Conservation (phyloP, 1,140 invertebrate genomes). For the Drosophila oshimai region DNA sequence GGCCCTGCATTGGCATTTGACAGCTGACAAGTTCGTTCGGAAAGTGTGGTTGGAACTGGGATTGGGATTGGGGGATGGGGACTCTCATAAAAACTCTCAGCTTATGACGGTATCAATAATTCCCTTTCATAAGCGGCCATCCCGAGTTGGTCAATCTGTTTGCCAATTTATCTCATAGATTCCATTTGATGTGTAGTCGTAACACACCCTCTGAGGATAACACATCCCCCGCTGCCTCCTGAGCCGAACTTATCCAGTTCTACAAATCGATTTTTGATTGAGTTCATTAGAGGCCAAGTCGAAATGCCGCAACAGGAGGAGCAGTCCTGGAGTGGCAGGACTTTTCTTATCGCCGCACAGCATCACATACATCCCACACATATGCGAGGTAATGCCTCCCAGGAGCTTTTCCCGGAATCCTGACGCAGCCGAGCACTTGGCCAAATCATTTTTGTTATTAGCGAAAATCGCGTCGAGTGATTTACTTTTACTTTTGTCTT, state of each 20-base stretch:
- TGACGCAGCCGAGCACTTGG: conserved; percentile 42
- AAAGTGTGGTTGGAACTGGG: background rate
- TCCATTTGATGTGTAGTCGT: conserved; percentile 66
- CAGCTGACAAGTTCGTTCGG: conserved; percentile 78
- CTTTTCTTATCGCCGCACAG: conserved; percentile 45
- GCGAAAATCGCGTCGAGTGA: conserved; percentile 76
- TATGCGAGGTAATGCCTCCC: conserved; percentile 62
- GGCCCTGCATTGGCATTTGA: conserved; percentile 72
- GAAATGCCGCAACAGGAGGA: conserved; percentile 33
- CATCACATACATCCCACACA: conserved; percentile 32
- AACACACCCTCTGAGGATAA: conserved; percentile 2
- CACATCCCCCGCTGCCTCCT: background rate
- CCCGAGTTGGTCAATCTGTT: conserved; percentile 54
- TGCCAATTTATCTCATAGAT: conserved; percentile 73
- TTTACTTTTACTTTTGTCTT: conserved; percentile 79
- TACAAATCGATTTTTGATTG: conserved; percentile 82
- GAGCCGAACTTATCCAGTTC: conserved; percentile 35
- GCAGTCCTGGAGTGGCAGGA: background rate
- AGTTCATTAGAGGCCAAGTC: conserved; percentile 73
- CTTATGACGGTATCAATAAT: conserved; percentile 75
- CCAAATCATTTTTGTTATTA: conserved; percentile 79
- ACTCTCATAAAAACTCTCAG: conserved; percentile 35
- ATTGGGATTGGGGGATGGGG: background rate
- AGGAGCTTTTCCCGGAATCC: conserved; percentile 36
- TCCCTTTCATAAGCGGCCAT: conserved; percentile 57